Conservation (phyloP, 1,140 invertebrate genomes). For the Stegodyphus dumicola region DNA sequence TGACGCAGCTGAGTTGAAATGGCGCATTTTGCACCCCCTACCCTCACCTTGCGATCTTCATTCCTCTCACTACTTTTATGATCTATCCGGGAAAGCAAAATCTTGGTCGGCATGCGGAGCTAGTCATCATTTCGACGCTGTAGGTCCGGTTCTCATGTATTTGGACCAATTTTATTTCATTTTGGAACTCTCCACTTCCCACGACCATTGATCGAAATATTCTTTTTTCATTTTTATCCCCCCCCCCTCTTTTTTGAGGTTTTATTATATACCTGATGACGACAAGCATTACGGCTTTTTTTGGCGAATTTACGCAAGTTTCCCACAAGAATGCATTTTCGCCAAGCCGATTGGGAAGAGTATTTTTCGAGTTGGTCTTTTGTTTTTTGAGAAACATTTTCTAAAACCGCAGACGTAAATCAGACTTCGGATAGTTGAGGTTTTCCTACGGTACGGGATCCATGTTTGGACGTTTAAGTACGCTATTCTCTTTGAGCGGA, state of each 20-base stretch:
- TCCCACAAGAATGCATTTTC: neutral
- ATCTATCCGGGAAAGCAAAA: slow-evolving; percentile 25
- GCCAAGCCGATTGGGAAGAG: neutral
- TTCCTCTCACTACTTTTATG: slow-evolving; percentile 23
- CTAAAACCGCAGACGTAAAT: neutral
- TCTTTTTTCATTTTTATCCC: slow-evolving; percentile 4
- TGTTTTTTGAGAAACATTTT: neutral
- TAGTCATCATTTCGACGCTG: slow-evolving; percentile 36
- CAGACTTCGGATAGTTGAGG: neutral
- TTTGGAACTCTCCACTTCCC: slow-evolving; percentile 20
- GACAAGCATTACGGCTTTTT: neutral
- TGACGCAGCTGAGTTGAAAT: slow-evolving; percentile 39
- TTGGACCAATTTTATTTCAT: slow-evolving; percentile 49
- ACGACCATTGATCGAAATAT: slow-evolving; percentile 33
- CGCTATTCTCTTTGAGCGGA: neutral
- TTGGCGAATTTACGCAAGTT: neutral
- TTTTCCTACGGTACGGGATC: too few relatives aligned
- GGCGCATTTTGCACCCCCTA: slow-evolving; percentile 20
- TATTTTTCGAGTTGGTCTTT: neutral
- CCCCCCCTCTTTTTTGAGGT: neutral
- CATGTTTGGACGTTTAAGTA: too few relatives aligned
- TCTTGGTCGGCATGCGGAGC: slow-evolving; percentile 1
- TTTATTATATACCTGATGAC: slow-evolving; percentile 1
- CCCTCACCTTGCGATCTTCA: neutral
- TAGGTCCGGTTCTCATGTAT: slow-evolving; percentile 50